A percentile compares a stretch with the other conserved stretches of the same genome.
These are phyloP conservation scores for Pocota personata DNA, from an alignment of 2,888 invertebrate genomes.

Conservation along the genomic window DNA sequence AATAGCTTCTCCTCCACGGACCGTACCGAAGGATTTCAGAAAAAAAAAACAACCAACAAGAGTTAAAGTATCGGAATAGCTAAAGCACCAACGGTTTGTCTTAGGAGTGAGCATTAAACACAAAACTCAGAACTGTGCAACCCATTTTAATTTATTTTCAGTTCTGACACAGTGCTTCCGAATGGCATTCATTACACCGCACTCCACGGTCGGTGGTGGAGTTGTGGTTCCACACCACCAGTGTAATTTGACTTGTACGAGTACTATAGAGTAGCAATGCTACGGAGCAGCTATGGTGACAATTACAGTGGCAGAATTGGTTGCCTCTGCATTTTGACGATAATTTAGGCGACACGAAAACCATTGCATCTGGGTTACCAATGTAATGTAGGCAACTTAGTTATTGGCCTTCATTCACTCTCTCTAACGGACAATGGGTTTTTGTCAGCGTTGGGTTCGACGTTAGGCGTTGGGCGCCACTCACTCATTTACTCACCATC, in stretches of 20 bases:
- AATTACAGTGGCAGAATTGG: conserved; percentile 62
- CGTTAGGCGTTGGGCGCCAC: conserved; percentile 36
- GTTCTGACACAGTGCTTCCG: conserved; percentile 36
- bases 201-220: conserved; percentile 15
- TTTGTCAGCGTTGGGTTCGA: not conserved
- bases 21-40: not conserved
- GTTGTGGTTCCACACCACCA: not conserved
- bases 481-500: conserved; percentile 19
- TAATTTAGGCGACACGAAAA: conserved; percentile 64
- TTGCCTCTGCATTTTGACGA: conserved; percentile 64
- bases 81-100: conserved; percentile 10
- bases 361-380: conserved; percentile 60
- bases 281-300: conserved; percentile 37
- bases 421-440: not conserved
- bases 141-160: conserved; percentile 63
- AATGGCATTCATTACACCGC: conserved; percentile 59
- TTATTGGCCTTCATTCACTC: conserved; percentile 13
- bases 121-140: conserved; percentile 24
- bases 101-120: conserved; percentile 1
- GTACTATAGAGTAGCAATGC: conserved; percentile 8
- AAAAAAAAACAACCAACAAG: not conserved
- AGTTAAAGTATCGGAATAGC: conserved; percentile 22
- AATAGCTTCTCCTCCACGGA: not conserved
- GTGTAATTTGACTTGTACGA: conserved; percentile 47
- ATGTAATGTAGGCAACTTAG: conserved; percentile 48